These are phyloP conservation scores for Caenorhabditis latens DNA, from an alignment of 1,140 invertebrate genomes.

Conservation along the genomic window DNA sequence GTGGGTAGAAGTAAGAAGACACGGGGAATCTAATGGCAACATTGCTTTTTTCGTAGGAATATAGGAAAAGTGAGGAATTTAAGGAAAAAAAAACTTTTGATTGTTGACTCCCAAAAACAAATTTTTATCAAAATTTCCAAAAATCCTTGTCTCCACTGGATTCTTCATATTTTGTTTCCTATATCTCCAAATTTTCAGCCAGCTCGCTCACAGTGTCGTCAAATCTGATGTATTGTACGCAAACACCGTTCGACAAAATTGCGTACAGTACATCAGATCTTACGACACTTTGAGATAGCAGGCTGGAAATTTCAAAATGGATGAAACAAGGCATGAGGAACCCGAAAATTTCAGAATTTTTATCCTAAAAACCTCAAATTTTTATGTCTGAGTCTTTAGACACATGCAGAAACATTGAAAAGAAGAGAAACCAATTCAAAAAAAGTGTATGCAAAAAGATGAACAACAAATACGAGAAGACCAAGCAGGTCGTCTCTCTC, in stretches of 20 bases:
- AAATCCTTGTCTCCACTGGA: not conserved
- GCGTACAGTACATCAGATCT: no score
- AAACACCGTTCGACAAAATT: not conserved
- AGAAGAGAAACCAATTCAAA: not conserved
- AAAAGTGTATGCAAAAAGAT: not conserved
- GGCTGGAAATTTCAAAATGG: no score
- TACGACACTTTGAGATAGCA: no score
- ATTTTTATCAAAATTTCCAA: not conserved
- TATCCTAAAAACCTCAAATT: no score
- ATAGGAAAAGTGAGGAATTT: no score
- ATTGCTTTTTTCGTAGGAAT: not conserved
- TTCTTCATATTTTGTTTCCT: not conserved
- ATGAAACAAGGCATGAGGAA: no score
- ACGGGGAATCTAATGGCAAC: not conserved
- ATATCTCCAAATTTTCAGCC: not conserved
- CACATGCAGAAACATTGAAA: not conserved
- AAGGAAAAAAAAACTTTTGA: not conserved
- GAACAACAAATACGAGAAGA: not conserved
- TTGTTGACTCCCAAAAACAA: no score
- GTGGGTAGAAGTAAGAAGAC: not conserved
- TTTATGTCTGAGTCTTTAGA: no score
- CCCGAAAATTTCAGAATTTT: no score
- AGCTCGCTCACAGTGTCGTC: not conserved
- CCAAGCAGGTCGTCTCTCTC: constrained; percentile 1
- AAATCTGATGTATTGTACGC: not conserved